Evolutionary conservation across 2,888 invertebrate species (phyloP), one percentile per base, ranked within the genome.

Genomic region (Doris montereyensis): DNA sequence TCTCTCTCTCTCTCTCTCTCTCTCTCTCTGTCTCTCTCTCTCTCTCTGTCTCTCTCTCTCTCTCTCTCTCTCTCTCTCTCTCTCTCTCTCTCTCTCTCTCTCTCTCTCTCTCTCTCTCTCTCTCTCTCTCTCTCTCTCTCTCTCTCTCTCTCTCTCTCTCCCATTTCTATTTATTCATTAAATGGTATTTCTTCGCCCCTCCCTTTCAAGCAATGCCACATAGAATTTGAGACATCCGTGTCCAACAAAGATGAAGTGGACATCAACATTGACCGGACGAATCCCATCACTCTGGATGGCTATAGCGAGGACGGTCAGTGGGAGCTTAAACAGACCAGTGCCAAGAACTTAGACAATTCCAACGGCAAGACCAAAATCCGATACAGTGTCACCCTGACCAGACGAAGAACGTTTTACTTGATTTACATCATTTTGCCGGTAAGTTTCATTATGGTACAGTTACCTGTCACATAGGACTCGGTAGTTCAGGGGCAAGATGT

Each of bases 341-440:
- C 79, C 0, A 35, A 62, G 35, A 76, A 73, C 57, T 2, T 30
- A 1, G 52, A 17, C 17, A 24, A 35, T 8, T n/a, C 26, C 4
- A 30, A 52, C 17, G 28, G 41, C 17, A 52, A 65, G 5, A 65
- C 62, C 65, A 78, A 32, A 34, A 78, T 78, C 17, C 32, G 17
- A 10, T 73, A 73, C 24, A 78, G 17, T 41, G 5, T 41, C 8
- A 17, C 52, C 60, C 67, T 82, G 0, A 58, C 80, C 70, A 74
- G 82, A 2, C 71, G 80, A 2, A 70, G 78, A 0, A 73, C 58
- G 10, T 82, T 77, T 34, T 79, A 81, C 67, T 58, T 82, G 26
- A 72, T 82, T n/a, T 81, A 81, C 71, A 62, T 82, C 32, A 74
- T 82, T n/a, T 28, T 81, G 21, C 82, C 82, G 17, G 35, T 77